phyloP scores from a whole-genome alignment of 2,113 vertebrate genomes.

The Vanacampus margaritifer region DNA sequence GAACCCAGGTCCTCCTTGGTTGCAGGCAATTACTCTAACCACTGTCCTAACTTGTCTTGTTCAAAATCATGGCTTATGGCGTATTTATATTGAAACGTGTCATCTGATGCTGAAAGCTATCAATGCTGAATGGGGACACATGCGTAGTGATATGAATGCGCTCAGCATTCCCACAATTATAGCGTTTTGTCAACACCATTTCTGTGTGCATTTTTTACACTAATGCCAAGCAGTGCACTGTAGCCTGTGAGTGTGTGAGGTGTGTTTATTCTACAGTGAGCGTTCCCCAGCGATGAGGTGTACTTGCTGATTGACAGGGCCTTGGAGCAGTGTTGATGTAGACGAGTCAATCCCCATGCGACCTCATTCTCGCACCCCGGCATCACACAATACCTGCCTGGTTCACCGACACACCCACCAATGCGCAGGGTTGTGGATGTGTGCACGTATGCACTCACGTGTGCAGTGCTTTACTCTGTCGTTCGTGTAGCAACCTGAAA shows the following conservation, averaged over 20 bases:
- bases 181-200: too few relatives aligned
- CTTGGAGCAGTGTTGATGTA: slow-evolving; percentile 58
- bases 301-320: slow-evolving; percentile 67
- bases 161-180: too few relatives aligned
- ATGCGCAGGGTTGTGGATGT: slow-evolving; percentile 1
- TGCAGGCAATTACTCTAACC: too few relatives aligned
- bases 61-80: too few relatives aligned
- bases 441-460: slow-evolving; percentile 9
- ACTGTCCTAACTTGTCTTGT: too few relatives aligned
- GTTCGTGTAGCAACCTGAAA: slow-evolving; percentile 64
- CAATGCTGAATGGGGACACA: too few relatives aligned
- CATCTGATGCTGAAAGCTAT: too few relatives aligned
- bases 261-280: slow-evolving; percentile 62
- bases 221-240: slow-evolving; percentile 11
- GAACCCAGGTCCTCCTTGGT: too few relatives aligned
- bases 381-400: slow-evolving; percentile 35
- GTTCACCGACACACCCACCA: slow-evolving; percentile 13
- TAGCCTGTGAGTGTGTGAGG: slow-evolving; percentile 37
- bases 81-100: too few relatives aligned
- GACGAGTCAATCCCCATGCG: slow-evolving; percentile 43
- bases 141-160: too few relatives aligned
- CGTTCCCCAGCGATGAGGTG: slow-evolving; percentile 63
- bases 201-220: slow-evolving; percentile 18
- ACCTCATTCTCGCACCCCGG: slow-evolving; percentile 47
- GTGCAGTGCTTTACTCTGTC: slow-evolving; percentile 27